These are phyloP conservation scores for Thinocorus orbignyianus DNA, from an alignment of 2,113 vertebrate genomes.

Conservation along the genomic window DNA sequence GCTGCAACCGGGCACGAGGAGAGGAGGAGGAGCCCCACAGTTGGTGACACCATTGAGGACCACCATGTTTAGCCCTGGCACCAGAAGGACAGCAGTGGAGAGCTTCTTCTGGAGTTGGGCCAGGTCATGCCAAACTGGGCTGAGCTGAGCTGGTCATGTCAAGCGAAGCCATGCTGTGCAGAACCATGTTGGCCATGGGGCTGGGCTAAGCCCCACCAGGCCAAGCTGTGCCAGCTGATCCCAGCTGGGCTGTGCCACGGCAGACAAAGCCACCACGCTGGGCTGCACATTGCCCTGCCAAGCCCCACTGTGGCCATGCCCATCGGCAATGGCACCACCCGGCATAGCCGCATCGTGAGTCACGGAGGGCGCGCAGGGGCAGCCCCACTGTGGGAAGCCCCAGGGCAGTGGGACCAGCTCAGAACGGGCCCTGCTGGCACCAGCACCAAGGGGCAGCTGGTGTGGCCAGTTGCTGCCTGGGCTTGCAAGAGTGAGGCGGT, in stretches of 20 bases:
- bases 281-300: fast-evolving
- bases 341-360: background rate
- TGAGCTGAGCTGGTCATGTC: background rate
- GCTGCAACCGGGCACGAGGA: background rate
- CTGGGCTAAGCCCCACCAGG: background rate
- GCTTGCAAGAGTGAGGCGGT: background rate
- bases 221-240: background rate
- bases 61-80: background rate
- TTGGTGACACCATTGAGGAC: fast-evolving
- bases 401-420: background rate
- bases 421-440: background rate
- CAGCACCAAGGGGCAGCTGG: background rate
- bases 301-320: background rate
- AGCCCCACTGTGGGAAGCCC: fast-evolving
- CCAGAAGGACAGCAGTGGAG: background rate
- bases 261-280: background rate
- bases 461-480: background rate
- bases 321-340: background rate
- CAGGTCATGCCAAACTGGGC: fast-evolving
- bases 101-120: background rate
- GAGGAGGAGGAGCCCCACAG: background rate
- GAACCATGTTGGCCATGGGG: background rate
- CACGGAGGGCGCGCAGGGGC: background rate
- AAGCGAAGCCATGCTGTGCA: background rate
- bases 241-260: background rate